These are phyloP conservation scores for Scolopax rusticola DNA, from an alignment of 2,797 vertebrate genomes.

Conservation along the genomic window DNA sequence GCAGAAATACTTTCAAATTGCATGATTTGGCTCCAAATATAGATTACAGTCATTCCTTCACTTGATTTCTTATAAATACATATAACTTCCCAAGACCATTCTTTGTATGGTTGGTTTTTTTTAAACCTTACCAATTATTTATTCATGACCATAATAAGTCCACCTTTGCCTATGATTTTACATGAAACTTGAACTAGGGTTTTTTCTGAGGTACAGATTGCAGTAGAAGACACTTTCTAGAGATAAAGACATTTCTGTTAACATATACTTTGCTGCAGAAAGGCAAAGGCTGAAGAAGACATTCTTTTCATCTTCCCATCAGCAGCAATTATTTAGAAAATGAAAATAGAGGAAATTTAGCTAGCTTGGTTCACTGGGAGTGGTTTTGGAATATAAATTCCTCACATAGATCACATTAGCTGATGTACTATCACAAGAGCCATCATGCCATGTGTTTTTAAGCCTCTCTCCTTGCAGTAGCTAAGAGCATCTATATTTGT, in stretches of 20 bases:
- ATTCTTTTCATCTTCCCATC: background rate
- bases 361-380: background rate
- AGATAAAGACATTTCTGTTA: background rate
- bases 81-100: background rate
- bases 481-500: background rate
- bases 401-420: background rate
- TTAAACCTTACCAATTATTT: background rate
- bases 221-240: background rate
- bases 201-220: background rate
- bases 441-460: rapidly evolving
- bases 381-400: background rate
- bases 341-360: background rate
- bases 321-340: background rate
- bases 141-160: background rate
- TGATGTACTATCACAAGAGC: background rate
- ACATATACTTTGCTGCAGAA: background rate
- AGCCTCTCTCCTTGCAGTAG: background rate
- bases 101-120: background rate
- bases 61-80: background rate
- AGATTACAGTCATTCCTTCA: background rate
- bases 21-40: background rate
- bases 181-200: background rate
- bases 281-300: background rate
- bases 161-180: background rate
- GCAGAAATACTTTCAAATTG: background rate